Base-by-base conservation (phyloP, 2,888 invertebrate species). In the Sesia apiformis region DNA sequence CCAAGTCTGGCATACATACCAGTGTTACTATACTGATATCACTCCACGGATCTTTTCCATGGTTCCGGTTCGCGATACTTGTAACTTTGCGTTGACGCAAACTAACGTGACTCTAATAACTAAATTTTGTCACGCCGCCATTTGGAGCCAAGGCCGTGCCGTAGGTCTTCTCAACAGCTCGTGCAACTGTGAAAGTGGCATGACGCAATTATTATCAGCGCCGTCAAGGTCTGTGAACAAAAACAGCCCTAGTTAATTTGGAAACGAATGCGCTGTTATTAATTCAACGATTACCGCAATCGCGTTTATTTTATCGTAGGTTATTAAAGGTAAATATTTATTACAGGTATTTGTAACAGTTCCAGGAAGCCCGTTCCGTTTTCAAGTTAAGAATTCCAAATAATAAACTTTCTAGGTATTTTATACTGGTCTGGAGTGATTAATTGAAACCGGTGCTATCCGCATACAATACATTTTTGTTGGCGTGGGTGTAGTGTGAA, bases 401-500 rank as follows among this genome's bases (percentile, higher is more conserved):
- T 23, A 23, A 23, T 23, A 23, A 23, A 23, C 2, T 23, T 23
- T 23, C 23, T 23, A 23, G 23, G 23, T 23, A 23, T 23, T 23
- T 23, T 23, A 23, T 23, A 23, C 23, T 23, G 23, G 1, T 23
- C 23, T 23, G 23, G 23, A 1, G 23, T 23, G 23, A 23, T 23
- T 23, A 23, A 23, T 23, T 23, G 23, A 23, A 23, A 23, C 23
- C 23, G 23, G 8, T 59, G 53, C 57, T 60, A 60, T 66, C 64
- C 63, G 62, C 64, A 68, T 66, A 62, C 65, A 64, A 61, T 64
- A 67, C 66, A 78, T 72, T 74, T 78, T 81, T 78, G 64, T 49
- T 3, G 40, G 66, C 61, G 79, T 81, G 77, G 79, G 76, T 66
- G 75, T 71, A 69, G 81, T 83, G 84, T 87, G 87, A 88, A 88